Evolutionary conservation across 2,888 invertebrate species (phyloP), one percentile per base, ranked within the genome.

Genomic region (Alcis repandata): DNA sequence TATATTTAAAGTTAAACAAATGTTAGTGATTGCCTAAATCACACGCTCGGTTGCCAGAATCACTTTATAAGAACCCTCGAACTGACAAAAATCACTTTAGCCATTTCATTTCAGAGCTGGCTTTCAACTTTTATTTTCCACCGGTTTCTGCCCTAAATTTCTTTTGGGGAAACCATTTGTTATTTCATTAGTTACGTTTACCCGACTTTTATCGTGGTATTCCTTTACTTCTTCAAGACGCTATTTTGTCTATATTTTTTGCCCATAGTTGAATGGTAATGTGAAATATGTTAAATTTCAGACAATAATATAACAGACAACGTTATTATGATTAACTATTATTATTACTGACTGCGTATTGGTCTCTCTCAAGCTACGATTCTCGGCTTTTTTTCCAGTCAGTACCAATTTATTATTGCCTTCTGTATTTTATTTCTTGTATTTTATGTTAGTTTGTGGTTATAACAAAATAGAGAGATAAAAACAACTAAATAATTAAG

Each of bases 121-220:
- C 41, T 60, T 48, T 41, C 43, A 51, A 70, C 45, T 56, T 72
- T 67, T 57, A 63, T 59, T 58, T 53, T 60, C 20, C 49, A 33
- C 19, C 40, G 41, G 60, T 62, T 67, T 68, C 59, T 49, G 52
- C 43, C 58, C 51, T 49, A 54, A 67, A 62, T 40, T 43, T 61
- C 32, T 40, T 65, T 52, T 19, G 40, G 13, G 45, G 40, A 60
- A 52, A 19, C 69, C 68, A 71, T 75, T 70, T 70, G 67, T 72
- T 71, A 74, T 69, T 67, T 72, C 67, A 70, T 73, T 75, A 73
- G 69, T 61, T 58, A 54, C 69, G 67, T 69, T 72, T 68, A 70
- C 65, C 59, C 43, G 63, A 70, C 58, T 69, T 67, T 70, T 63
- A 68, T 69, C 54, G 45, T n/a, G 63, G 60, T 66, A 68, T 73